Evolutionary conservation across 2,113 vertebrate species (phyloP).

Genomic region (Illadopsis cleaveri): DNA sequence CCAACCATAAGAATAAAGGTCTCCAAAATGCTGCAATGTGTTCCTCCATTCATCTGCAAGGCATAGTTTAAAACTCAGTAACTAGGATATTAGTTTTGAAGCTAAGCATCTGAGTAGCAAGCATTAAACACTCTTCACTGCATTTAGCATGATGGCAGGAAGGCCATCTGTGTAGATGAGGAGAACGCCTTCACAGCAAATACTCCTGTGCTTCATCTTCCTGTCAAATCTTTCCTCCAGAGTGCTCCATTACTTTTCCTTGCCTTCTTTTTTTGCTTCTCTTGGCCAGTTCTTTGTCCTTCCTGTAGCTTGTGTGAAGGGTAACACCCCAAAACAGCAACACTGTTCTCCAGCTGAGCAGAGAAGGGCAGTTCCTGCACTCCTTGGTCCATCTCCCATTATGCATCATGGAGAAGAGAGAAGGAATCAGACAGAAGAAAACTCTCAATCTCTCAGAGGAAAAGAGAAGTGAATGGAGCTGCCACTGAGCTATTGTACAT

Average conservation of each 20-base stretch:
- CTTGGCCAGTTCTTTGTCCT: background rate
- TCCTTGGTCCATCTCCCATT: background rate
- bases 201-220: background rate
- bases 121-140: background rate
- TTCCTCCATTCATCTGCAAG: background rate
- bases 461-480: background rate
- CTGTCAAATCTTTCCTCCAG: background rate
- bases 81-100: background rate
- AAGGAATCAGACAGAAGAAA: background rate
- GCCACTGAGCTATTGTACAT: background rate
- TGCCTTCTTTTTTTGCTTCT: background rate
- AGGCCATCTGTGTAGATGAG: background rate
- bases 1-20: background rate
- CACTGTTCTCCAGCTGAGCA: background rate
- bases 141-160: background rate
- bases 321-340: background rate
- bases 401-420: background rate
- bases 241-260: background rate
- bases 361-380: background rate
- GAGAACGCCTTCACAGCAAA: background rate
- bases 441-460: background rate
- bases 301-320: background rate
- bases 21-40: background rate
- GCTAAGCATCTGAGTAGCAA: background rate
- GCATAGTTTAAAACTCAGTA: background rate